These are phyloP conservation scores for Loxodonta africana DNA, from an alignment of 2,113 vertebrate species.

Conservation along the genomic window DNA sequence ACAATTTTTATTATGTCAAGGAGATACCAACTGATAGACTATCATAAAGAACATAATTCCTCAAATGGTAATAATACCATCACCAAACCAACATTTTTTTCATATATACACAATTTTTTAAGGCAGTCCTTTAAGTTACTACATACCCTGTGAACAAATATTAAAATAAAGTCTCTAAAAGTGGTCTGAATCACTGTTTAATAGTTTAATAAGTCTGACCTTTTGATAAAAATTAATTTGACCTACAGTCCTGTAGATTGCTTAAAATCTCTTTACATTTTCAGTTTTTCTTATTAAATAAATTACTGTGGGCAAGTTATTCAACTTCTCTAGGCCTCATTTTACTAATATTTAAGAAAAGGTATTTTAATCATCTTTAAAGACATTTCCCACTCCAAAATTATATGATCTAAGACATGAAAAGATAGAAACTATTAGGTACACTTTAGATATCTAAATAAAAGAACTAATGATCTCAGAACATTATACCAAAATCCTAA, in stretches of 20 bases:
- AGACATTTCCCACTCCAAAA: not conserved
- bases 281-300: not conserved
- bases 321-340: not conserved
- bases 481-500: constrained; percentile 12
- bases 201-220: not conserved
- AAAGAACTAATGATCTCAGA: not conserved
- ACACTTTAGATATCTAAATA: not conserved
- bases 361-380: not conserved
- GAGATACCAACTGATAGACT: not conserved
- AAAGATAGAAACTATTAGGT: not conserved
- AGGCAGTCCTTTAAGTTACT: not conserved
- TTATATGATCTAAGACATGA: not conserved
- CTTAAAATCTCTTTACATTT: constrained; percentile 24
- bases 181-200: not conserved
- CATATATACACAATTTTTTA: not conserved
- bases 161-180: not conserved
- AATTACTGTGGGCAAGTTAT: not conserved
- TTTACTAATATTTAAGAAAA: not conserved
- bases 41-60: not conserved
- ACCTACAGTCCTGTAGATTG: not conserved
- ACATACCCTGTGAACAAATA: not conserved
- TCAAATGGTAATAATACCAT: not conserved
- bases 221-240: constrained; percentile 13
- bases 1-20: not conserved
- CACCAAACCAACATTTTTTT: not conserved